Percentiles rank a stretch among this genome's conserved stretches.
These are phyloP conservation scores for Salminus brasiliensis DNA, from an alignment of 2,113 vertebrate genomes.

Conservation along the genomic window DNA sequence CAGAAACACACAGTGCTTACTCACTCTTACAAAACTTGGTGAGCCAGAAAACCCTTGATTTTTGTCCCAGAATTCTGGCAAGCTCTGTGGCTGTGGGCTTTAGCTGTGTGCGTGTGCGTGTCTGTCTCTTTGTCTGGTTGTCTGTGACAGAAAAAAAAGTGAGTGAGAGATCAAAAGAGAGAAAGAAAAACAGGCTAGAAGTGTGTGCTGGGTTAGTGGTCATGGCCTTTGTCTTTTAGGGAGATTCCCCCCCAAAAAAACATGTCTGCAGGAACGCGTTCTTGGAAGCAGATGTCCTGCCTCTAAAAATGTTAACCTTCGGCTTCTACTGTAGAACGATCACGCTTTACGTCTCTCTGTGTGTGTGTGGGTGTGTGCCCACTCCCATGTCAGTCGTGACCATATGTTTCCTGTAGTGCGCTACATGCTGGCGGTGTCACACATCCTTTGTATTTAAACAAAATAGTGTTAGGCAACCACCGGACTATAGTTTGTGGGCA, in stretches of 20 bases:
- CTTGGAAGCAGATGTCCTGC: not conserved
- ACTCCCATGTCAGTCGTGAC: conserved; percentile 16
- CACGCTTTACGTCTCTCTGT: not conserved
- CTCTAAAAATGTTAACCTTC: not conserved
- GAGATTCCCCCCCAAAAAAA: not conserved
- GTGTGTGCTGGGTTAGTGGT: not conserved
- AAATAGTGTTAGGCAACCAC: not conserved
- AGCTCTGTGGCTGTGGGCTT: too few relatives aligned
- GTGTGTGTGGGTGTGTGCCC: conserved; percentile 1
- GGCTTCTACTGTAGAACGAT: not conserved
- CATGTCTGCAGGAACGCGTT: not conserved
- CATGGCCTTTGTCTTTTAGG: not conserved
- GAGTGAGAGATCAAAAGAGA: not conserved
- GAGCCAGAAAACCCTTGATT: not conserved
- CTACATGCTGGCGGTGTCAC: not conserved
- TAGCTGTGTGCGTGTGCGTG: not conserved
- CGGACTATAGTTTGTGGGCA: not conserved
- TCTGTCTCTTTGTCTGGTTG: not conserved
- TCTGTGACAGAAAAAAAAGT: not conserved
- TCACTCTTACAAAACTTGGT: not conserved
- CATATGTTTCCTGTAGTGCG: conserved; percentile 41
- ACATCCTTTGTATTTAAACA: not conserved
- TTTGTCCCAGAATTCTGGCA: not conserved
- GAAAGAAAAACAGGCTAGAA: not conserved
- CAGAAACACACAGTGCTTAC: not conserved